Conservation (phyloP, 2,113 vertebrate genomes). For the Triplophysa siluroides region DNA sequence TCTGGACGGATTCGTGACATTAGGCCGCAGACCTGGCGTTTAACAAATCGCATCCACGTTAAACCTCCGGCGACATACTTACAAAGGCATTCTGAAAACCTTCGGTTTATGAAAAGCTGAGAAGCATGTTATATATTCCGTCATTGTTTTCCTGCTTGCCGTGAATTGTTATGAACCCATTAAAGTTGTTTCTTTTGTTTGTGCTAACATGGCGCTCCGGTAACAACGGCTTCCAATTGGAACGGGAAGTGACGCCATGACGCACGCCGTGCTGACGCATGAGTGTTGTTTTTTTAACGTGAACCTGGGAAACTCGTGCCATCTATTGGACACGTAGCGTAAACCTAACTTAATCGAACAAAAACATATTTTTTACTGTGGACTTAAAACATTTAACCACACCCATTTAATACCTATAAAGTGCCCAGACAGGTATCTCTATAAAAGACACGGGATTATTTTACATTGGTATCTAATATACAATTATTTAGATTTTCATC, state of each 20-base stretch:
- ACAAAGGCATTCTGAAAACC: slow-evolving; percentile 60
- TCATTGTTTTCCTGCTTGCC: not conserved
- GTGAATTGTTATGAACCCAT: not conserved
- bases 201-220: slow-evolving; percentile 49
- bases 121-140: slow-evolving; percentile 27
- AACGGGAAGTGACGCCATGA: slow-evolving; percentile 16
- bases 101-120: slow-evolving; percentile 23
- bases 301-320: too few relatives aligned
- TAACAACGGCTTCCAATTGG: slow-evolving; percentile 1
- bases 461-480: too few relatives aligned
- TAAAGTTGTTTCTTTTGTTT: slow-evolving; percentile 49
- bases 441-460: too few relatives aligned
- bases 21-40: slow-evolving; percentile 13
- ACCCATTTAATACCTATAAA: too few relatives aligned
- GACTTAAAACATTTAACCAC: too few relatives aligned
- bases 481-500: too few relatives aligned
- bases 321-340: too few relatives aligned
- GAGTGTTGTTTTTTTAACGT: not conserved
- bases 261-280: slow-evolving; percentile 4
- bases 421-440: too few relatives aligned
- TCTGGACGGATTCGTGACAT: slow-evolving; percentile 13
- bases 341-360: too few relatives aligned
- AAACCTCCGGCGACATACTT: slow-evolving; percentile 49
- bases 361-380: too few relatives aligned
- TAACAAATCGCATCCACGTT: not conserved